Evolutionary conservation across 2,113 vertebrate species (phyloP).

Genomic region (Hemiscyllium ocellatum): DNA sequence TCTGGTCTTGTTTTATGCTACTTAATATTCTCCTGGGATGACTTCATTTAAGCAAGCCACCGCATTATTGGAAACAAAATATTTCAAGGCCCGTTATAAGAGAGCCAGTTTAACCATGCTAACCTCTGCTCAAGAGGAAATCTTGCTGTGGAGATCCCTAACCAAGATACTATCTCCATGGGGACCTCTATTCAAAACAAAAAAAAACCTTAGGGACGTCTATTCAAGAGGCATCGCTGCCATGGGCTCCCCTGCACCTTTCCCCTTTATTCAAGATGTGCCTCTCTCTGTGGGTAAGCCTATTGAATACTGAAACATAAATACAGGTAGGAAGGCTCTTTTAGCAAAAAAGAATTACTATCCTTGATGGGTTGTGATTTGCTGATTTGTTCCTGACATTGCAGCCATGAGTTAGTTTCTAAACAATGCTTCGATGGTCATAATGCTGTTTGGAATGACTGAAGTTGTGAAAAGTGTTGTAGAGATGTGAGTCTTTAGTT

Average conservation of each 20-base stretch:
- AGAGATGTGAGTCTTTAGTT: neutral
- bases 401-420: neutral
- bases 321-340: neutral
- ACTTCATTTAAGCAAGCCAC: neutral
- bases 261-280: neutral
- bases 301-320: neutral
- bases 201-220: neutral
- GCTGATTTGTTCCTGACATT: neutral
- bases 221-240: neutral
- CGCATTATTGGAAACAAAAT: neutral
- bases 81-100: neutral
- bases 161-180: neutral
- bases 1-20: neutral
- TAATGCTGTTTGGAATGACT: neutral
- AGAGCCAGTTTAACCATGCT: neutral
- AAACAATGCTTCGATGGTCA: no score
- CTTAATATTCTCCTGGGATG: slow-evolving; percentile 21
- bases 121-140: neutral
- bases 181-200: neutral
- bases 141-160: neutral
- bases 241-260: neutral
- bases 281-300: neutral
- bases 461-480: neutral
- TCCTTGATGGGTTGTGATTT: neutral
- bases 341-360: neutral